Evolutionary conservation across 1,140 invertebrate genomes (phyloP), one percentile per base, ranked within the genome.

Genomic region (Drosophila nigromelanica): DNA sequence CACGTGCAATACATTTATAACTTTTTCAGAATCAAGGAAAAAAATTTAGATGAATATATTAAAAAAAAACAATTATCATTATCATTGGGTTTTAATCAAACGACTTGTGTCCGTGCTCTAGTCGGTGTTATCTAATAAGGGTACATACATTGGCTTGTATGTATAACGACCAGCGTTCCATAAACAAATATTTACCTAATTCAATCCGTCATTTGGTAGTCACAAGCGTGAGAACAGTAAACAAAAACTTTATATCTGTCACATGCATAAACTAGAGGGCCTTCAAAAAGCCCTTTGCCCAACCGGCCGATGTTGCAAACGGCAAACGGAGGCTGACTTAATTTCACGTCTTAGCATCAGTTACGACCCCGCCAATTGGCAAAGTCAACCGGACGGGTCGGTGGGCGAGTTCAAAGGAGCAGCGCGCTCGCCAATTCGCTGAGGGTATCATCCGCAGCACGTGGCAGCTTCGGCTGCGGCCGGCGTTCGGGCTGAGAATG

Each of bases 131-230:
- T 91, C 89, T 89, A 90, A 87, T 78, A 90, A 90, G 89, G 89
- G 78, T 75, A 81, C 48, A 59, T 47, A 50, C 48, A 74, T 27
- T 30, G 45, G 18, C 37, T 39, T 45, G 52, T 24, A 50, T 58
- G 12, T 55, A 63, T 43, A 47, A 52, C 43, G 73, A 86, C 73
- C 82, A 74, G 73, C 76, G 78, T 73, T 77, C 70, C 48, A 67
- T 77, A 59, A 63, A 59, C 83, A 82, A 91, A 91, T 83, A 91
- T 91, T 91, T 90, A 79, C 81, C 80, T 82, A 90, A 81, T 91
- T 81, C 89, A 91, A 91, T 91, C 90, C 90, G 90, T 91, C 90
- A 91, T 91, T 91, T 90, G 81, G 85, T 91, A 91, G 90, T 91
- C 90, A 91, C 90, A 90, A 87, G 90, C 90, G 90, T 91, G 90